phyloP scores from a whole-genome alignment of 2,113 vertebrate species.

The Fukomys damarensis region DNA sequence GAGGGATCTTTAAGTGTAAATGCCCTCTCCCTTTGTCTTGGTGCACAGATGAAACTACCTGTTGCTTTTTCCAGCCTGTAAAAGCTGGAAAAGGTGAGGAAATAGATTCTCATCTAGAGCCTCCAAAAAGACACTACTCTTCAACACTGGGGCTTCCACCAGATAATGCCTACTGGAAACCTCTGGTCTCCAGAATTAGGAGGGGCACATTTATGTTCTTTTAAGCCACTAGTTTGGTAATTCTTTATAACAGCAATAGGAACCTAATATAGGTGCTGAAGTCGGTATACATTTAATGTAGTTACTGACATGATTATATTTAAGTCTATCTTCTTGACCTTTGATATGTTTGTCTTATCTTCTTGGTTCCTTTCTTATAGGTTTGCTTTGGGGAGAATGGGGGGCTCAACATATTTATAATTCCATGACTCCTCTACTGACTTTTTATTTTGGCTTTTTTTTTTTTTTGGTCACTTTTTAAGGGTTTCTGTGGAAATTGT shows the following conservation, averaged over 20 bases:
- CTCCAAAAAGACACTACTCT: neutral
- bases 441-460: conserved; percentile 12
- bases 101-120: neutral
- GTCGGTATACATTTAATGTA: neutral
- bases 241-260: neutral
- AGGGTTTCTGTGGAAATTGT: conserved; percentile 51
- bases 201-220: neutral
- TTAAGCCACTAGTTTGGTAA: neutral
- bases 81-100: neutral
- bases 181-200: neutral
- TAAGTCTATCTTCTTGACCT: neutral
- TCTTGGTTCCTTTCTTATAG: neutral
- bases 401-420: neutral
- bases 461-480: neutral
- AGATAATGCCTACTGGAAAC: neutral
- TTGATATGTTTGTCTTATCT: neutral
- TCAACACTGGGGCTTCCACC: neutral
- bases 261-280: neutral
- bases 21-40: no score
- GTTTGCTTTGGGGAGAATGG: neutral
- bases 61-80: no score
- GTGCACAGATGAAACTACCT: no score
- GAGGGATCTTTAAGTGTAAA: no score
- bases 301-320: neutral
- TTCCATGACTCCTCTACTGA: neutral